Evolutionary conservation across 2,888 invertebrate genomes (phyloP).

Genomic region (Drosophila kuntzei): DNA sequence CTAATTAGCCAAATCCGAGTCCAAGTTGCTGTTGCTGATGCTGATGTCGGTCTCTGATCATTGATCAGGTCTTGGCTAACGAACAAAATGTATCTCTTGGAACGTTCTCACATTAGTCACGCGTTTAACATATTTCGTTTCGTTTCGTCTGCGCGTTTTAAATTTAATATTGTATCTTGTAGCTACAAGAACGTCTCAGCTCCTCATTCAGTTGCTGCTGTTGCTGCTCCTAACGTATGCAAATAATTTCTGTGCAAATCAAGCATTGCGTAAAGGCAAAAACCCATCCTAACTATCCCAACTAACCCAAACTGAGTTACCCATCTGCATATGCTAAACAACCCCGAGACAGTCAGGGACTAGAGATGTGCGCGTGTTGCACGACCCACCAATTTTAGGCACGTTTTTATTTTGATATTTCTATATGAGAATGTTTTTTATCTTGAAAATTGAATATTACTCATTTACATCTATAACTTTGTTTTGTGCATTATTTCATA

Average conservation of each 20-base stretch:
- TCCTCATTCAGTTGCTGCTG: conserved; percentile 9
- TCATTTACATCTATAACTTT: too few relatives aligned
- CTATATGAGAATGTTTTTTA: too few relatives aligned
- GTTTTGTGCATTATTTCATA: too few relatives aligned
- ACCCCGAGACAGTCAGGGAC: conserved; percentile 7
- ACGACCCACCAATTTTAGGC: conserved; percentile 1
- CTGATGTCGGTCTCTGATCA: conserved; percentile 61
- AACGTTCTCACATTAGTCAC: conserved; percentile 82
- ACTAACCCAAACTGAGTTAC: conserved; percentile 30
- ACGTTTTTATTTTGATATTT: neutral
- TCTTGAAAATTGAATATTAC: too few relatives aligned
- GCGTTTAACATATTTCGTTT: conserved; percentile 81
- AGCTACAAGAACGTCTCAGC: conserved; percentile 37
- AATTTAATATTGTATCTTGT: conserved; percentile 77
- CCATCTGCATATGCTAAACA: conserved; percentile 78
- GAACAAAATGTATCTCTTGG: conserved; percentile 72
- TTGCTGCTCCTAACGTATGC: conserved; percentile 54
- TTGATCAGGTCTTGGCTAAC: conserved; percentile 71
- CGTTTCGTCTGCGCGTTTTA: conserved; percentile 71
- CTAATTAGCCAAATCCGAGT: conserved; percentile 68
- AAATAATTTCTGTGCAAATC: conserved; percentile 75
- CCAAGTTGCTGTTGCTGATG: conserved; percentile 18
- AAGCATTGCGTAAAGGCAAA: conserved; percentile 73
- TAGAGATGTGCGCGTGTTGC: conserved; percentile 18
- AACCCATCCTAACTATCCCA: conserved; percentile 31